Base-by-base conservation (phyloP, 2,113 vertebrate genomes). In the Perognathus longimembris region DNA sequence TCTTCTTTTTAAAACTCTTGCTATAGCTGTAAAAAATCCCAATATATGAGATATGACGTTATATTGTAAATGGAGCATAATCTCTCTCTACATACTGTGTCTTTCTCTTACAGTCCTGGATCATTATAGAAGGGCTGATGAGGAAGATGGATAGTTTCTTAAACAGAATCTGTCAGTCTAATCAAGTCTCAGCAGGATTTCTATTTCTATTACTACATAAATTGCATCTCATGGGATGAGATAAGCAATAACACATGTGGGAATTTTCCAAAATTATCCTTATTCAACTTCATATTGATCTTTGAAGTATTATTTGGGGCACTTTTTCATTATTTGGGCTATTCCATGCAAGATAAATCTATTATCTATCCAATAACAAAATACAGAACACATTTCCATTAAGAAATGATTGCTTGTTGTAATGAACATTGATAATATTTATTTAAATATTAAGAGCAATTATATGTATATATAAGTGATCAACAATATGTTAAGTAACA, bases 401-500 rank as follows among this genome's bases (percentile, higher is more conserved):
- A 80, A n/a, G 36, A 76, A 66, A 88, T 73, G 34, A 80, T 79
- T 71, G 69, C 42, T 42, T 85, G 3, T n/a, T 70, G 85, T 85
- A 36, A 81, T 54, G 50, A 54, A 54, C 50, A 54, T 54, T 15
- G 14, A 54, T 4, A 54, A 18, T 66, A 36, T 17, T 80, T 64
- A 18, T 61, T 81, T 70, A 67, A 66, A 77, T 79, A 70, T n/a
- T 54, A 90, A 38, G 1, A 38, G 70, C 17, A 63, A 6, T 45
- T 90, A 11, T 66, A 12, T 63, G 64, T 69, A 57, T 59, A 24
- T 75, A 92, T 57, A 18, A 79, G 34, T 81, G 12, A 77, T 64
- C 6, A 70, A 50, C 7, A 73, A 63, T 1, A 24, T 38, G 24
- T 28, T 67, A 73, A 79, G 18, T 34, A 90, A n/a, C 21, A 74